phyloP scores from a whole-genome alignment of 2,113 vertebrate genomes.

The Saimiri boliviensis region DNA sequence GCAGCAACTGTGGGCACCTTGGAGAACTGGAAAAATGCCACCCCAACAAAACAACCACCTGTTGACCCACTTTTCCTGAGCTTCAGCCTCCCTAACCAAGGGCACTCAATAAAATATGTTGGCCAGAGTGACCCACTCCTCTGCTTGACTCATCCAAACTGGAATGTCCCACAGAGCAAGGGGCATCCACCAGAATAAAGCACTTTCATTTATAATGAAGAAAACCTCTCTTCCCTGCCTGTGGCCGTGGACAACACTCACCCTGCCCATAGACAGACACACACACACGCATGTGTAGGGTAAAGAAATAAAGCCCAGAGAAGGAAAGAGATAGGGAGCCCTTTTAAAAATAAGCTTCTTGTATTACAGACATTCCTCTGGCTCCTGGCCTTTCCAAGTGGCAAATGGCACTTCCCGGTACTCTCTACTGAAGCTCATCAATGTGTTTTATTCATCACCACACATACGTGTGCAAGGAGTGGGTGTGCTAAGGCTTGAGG shows the following conservation, averaged over 20 bases:
- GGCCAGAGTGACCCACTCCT: background rate
- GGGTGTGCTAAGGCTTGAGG: background rate
- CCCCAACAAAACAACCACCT: background rate
- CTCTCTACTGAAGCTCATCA: background rate
- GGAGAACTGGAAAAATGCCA: background rate
- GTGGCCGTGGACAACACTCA: background rate
- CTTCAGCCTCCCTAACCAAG: background rate
- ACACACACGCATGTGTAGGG: too few relatives aligned
- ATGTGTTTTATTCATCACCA: background rate
- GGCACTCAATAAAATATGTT: background rate
- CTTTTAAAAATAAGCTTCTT: background rate
- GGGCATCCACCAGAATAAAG: background rate
- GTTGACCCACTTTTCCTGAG: background rate
- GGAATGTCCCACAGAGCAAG: background rate
- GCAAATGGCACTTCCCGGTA: background rate
- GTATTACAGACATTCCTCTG: background rate
- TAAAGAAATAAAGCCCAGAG: background rate
- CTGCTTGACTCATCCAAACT: background rate
- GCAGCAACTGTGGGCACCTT: slow-evolving; percentile 8
- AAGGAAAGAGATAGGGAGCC: background rate
- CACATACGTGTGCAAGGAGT: fast-evolving
- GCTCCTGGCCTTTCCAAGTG: background rate
- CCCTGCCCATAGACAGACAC: background rate
- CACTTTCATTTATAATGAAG: background rate
- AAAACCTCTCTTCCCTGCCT: background rate